Percentiles rank a stretch among this genome's conserved stretches.
phyloP scores from a whole-genome alignment of 2,888 invertebrate genomes.

The Ceriagrion tenellum region DNA sequence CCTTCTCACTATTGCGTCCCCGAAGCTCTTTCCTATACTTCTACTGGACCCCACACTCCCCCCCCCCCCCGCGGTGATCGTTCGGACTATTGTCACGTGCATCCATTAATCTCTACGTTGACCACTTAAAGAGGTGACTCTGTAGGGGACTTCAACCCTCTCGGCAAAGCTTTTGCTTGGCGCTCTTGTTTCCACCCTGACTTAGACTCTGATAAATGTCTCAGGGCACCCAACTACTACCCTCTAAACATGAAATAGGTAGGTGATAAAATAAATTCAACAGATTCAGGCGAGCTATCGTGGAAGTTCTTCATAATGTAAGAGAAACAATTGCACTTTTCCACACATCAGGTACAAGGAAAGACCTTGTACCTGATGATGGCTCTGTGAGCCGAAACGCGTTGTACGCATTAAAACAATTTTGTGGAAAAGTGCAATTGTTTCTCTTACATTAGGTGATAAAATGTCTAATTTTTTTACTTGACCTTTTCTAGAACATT shows the following conservation, averaged over 20 bases:
- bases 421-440: too few relatives aligned
- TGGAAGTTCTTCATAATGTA: too few relatives aligned
- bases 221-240: neutral
- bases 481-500: too few relatives aligned
- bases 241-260: neutral
- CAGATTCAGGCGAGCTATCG: too few relatives aligned
- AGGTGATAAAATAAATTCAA: too few relatives aligned
- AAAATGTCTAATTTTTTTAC: neutral
- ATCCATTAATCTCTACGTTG: slow-evolving; percentile 50
- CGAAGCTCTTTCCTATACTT: neutral
- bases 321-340: too few relatives aligned
- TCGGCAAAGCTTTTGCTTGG: neutral
- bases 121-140: slow-evolving; percentile 53
- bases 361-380: too few relatives aligned
- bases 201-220: neutral
- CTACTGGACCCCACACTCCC: too few relatives aligned
- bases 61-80: neutral
- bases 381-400: too few relatives aligned
- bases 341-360: too few relatives aligned
- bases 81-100: slow-evolving; percentile 45
- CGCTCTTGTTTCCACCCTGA: neutral
- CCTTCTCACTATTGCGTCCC: neutral
- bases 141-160: neutral
- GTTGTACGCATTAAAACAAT: too few relatives aligned
- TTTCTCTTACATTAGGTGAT: too few relatives aligned